A percentile compares a stretch with the other conserved stretches of the same genome.
Conservation (phyloP, 2,797 vertebrate species). For the Amblyraja radiata region DNA sequence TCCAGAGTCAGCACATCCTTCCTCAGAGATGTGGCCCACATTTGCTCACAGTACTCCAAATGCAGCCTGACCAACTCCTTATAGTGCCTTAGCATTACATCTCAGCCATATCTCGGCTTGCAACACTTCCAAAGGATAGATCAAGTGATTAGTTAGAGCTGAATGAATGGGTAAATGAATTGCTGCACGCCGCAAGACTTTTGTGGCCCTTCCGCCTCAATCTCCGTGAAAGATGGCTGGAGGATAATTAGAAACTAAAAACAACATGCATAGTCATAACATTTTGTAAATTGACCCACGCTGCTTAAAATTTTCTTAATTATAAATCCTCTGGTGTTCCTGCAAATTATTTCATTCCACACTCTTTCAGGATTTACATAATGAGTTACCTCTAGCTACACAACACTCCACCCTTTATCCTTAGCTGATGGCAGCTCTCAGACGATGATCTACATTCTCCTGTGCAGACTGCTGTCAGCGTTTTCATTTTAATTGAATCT, state of each 20-base stretch:
- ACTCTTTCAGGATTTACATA: conserved; percentile 19
- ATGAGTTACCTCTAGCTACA: background rate
- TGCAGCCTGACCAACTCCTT: too few relatives aligned
- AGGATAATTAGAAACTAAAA: conserved; percentile 23
- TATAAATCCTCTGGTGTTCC: background rate
- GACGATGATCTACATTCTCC: background rate
- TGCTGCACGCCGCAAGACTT: background rate
- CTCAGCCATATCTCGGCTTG: background rate
- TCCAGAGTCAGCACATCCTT: too few relatives aligned
- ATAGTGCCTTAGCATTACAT: too few relatives aligned
- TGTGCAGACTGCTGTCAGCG: background rate
- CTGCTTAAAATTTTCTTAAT: background rate
- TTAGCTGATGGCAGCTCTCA: background rate
- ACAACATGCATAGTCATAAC: background rate
- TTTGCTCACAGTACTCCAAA: too few relatives aligned
- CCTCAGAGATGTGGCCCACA: too few relatives aligned
- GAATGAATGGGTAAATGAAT: background rate
- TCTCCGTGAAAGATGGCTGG: background rate
- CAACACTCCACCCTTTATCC: conserved; percentile 17
- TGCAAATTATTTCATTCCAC: background rate
- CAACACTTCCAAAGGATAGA: background rate
- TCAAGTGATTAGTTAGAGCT: background rate
- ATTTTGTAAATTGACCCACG: conserved; percentile 7
- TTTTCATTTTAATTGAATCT: conserved; percentile 3
- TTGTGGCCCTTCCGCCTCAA: background rate